These are phyloP conservation scores for Trachymyrmex septentrionalis DNA, from an alignment of 1,140 invertebrate genomes.

Conservation along the genomic window DNA sequence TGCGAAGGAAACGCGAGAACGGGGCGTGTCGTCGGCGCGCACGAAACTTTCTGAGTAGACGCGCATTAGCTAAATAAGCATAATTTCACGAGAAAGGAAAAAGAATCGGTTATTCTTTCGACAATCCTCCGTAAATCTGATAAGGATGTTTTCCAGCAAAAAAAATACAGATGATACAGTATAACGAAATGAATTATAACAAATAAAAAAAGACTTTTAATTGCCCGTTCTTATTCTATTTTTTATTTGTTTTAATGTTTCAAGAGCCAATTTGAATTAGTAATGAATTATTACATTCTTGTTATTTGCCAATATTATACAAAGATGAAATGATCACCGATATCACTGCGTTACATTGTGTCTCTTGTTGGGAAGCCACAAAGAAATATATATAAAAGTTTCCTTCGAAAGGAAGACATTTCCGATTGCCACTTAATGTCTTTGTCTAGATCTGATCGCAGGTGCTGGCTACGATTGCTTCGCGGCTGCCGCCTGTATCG, in stretches of 20 bases:
- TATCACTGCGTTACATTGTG: too few relatives aligned
- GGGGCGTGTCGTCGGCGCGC: conserved; percentile 15
- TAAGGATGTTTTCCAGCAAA: background rate
- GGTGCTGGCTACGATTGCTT: conserved; percentile 63
- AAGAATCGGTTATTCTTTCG: background rate
- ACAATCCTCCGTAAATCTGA: background rate
- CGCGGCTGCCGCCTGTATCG: conserved; percentile 59
- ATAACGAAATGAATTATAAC: too few relatives aligned
- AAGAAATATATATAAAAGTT: too few relatives aligned
- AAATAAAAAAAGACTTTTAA: too few relatives aligned
- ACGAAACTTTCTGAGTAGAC: conserved; percentile 1
- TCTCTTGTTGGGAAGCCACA: too few relatives aligned
- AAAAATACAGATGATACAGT: too few relatives aligned
- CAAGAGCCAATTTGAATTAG: too few relatives aligned
- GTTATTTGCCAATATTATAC: too few relatives aligned
- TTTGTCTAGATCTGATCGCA: conserved; percentile 34
- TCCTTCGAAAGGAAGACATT: background rate
- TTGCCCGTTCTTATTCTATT: too few relatives aligned
- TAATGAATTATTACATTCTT: too few relatives aligned
- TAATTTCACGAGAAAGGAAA: background rate
- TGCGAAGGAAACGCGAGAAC: conserved; percentile 25
- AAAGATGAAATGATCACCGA: too few relatives aligned
- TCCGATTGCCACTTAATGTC: background rate
- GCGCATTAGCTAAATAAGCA: conserved; percentile 35
- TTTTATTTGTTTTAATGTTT: too few relatives aligned